Evolutionary conservation across 2,888 invertebrate species (phyloP).

Genomic region (Chloromyia formosa): DNA sequence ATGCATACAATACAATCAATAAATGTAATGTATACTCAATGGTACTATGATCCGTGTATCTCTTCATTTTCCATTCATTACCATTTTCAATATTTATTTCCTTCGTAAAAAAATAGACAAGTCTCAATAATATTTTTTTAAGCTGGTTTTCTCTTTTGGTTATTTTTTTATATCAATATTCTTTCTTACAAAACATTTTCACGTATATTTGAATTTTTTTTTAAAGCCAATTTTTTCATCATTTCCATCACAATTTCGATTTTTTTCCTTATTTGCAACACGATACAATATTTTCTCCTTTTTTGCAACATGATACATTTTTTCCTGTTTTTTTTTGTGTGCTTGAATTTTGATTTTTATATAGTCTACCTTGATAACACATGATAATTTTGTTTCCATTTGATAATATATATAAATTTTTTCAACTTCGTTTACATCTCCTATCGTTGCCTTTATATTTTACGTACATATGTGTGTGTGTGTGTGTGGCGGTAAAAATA

Average conservation of each 20-base stretch:
- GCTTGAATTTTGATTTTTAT: not conserved
- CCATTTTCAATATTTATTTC: not conserved
- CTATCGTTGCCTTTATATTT: too few relatives aligned
- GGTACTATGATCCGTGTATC: constrained; percentile 12
- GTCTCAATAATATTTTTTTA: constrained; percentile 2
- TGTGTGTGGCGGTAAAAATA: not conserved
- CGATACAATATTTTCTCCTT: not conserved
- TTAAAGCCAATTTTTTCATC: constrained; percentile 41
- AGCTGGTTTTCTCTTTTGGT: not conserved
- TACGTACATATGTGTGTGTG: too few relatives aligned
- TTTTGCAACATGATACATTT: not conserved
- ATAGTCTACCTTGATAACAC: too few relatives aligned
- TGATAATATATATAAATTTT: too few relatives aligned
- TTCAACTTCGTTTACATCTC: too few relatives aligned
- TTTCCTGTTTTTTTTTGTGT: not conserved
- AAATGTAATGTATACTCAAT: not conserved
- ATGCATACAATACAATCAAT: not conserved
- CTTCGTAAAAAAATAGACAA: constrained; percentile 35
- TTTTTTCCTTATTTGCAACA: not conserved
- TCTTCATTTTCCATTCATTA: too few relatives aligned
- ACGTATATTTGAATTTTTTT: not conserved
- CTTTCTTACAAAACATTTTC: not conserved
- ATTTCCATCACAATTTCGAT: constrained; percentile 42
- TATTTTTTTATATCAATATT: not conserved
- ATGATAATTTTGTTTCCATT: too few relatives aligned